A percentile compares a stretch with the other conserved stretches of the same genome.
phyloP scores from a whole-genome alignment of 2,888 invertebrate genomes.

The Noctua pronuba region DNA sequence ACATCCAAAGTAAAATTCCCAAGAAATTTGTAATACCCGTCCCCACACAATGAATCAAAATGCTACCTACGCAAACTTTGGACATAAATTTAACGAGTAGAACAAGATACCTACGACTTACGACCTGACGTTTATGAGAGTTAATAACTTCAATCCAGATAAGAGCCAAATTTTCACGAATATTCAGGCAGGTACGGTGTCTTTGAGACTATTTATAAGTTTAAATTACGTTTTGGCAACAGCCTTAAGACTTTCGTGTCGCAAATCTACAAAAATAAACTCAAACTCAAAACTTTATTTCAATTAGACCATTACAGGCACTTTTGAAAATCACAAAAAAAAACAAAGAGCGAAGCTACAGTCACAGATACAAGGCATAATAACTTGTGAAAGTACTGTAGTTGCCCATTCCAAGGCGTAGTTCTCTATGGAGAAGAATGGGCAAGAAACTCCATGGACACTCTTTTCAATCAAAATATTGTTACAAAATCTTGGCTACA shows the following conservation, averaged over 20 bases:
- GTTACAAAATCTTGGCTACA: no score
- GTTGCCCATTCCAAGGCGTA: no score
- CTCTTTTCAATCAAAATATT: no score
- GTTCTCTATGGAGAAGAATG: no score
- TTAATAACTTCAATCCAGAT: conserved; percentile 65
- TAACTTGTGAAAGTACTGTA: no score
- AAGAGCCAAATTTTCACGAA: conserved; percentile 44
- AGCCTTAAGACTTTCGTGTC: not conserved
- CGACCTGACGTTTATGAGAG: conserved; percentile 58
- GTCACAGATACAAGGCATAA: no score
- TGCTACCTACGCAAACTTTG: conserved; percentile 57
- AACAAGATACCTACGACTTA: conserved; percentile 62
- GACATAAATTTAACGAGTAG: conserved; percentile 63
- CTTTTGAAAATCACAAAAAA: no score
- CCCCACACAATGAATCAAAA: conserved; percentile 56
- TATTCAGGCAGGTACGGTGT: conserved; percentile 21
- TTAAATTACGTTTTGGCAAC: conserved; percentile 34
- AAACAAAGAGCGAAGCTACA: no score
- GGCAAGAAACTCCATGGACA: no score
- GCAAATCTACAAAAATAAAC: no score
- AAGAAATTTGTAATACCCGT: conserved; percentile 24
- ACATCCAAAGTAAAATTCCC: conserved; percentile 8
- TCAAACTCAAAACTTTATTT: no score
- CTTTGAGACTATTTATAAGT: conserved; percentile 23
- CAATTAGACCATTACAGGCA: no score